Evolutionary conservation across 2,797 vertebrate genomes (phyloP), one percentile per base, ranked within the genome.

Genomic region (Pygocentrus nattereri): DNA sequence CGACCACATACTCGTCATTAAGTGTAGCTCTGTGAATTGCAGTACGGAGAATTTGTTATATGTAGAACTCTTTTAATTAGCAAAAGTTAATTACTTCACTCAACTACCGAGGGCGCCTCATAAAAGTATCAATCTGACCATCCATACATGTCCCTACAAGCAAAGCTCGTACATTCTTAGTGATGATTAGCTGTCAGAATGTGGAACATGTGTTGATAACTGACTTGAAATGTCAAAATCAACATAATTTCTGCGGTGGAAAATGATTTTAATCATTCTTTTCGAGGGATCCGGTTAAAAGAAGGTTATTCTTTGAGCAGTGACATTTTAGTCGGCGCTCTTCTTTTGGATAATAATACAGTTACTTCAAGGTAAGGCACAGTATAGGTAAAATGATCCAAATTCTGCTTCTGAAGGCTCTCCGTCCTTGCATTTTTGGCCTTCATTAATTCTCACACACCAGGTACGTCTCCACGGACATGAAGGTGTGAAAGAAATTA

Each of bases 361-460:
- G 31, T 59, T 50, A 76, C 61, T 64, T 72, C 73, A 52, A 27
- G 64, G 50, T 47, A 68, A 27, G 31, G 2, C 41, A 23, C 59
- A 21, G 21, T 49, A n/a, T 18, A 71, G 74, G 34, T 62, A 44
- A 54, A 72, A 52, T 1, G 18, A 72, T 82, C 31, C 25, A 54
- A 54, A 54, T 71, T 52, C 49, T 41, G 47, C 59, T 25, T 5
- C 8, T 21, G 31, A 30, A 50, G n/a, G 38, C 50, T 38, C 52
- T 0, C n/a, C 31, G 75, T 79, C 73, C 69, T 68, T 56, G 30
- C 76, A 38, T 61, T 83, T n/a, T 76, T 61, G 54, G 62, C 67
- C 72, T 85, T 67, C 75, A 69, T 85, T 80, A 83, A 83, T 83
- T 80, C 78, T 76, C 72, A 82, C 77, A 78, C 72, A 38, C 67